Evolutionary conservation across 2,113 vertebrate genomes (phyloP).

Genomic region (Pangasianodon hypophthalmus): DNA sequence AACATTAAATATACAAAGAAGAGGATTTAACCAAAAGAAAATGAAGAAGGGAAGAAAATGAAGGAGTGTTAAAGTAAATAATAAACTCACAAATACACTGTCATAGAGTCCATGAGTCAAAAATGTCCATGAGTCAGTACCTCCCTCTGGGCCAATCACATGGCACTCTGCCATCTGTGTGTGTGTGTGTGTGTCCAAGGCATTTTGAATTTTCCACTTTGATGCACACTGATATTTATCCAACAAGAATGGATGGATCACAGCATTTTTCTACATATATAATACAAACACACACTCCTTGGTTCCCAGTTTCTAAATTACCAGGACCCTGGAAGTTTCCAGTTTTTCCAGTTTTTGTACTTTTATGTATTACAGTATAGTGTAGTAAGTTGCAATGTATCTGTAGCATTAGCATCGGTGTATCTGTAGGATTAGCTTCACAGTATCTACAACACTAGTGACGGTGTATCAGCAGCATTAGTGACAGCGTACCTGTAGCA

Average conservation of each 20-base stretch:
- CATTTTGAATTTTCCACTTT: constrained; percentile 69
- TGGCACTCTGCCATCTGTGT: constrained; percentile 4
- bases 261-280: constrained; percentile 64
- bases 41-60: neutral
- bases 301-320: neutral
- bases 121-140: neutral
- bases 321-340: no score
- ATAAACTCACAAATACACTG: neutral
- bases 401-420: neutral
- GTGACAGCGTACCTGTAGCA: neutral
- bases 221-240: constrained; percentile 62
- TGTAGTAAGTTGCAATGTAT: neutral
- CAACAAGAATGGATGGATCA: constrained; percentile 53
- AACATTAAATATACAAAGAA: neutral
- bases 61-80: neutral
- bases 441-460: constrained; percentile 3
- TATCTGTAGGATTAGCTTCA: neutral
- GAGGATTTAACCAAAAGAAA: neutral
- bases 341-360: neutral
- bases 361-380: neutral
- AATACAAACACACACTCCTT: constrained; percentile 48
- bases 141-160: constrained; percentile 3
- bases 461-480: neutral
- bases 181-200: constrained; percentile 50
- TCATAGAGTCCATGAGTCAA: neutral